Evolutionary conservation across 2,888 invertebrate genomes (phyloP).

Genomic region (Tuberolachnus salignus): DNA sequence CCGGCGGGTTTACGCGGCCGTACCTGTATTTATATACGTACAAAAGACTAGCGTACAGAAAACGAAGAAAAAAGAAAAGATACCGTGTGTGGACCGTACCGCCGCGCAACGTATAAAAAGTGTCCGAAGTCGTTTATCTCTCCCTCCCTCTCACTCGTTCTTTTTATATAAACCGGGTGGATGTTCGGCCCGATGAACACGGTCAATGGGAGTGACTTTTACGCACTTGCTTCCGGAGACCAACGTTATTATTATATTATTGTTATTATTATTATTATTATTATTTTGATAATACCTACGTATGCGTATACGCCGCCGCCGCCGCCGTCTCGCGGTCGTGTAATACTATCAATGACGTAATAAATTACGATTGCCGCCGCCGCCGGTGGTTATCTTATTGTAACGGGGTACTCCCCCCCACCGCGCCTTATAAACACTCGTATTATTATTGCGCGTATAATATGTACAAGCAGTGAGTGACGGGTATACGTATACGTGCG

Average conservation of each 20-base stretch:
- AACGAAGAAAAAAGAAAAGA: background rate
- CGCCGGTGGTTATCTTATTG: slow-evolving; percentile 1
- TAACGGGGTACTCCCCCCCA: slow-evolving; percentile 15
- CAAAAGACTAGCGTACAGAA: slow-evolving; percentile 10
- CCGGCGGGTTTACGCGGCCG: slow-evolving; percentile 9
- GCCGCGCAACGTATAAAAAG: slow-evolving; percentile 21
- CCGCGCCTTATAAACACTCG: background rate
- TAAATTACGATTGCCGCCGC: background rate
- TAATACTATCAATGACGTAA: background rate
- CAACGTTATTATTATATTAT: background rate
- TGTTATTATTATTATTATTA: too few species aligned
- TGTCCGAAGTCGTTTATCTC: background rate
- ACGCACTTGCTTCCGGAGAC: slow-evolving; percentile 49
- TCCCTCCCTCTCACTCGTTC: too few species aligned
- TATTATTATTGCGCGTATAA: too few species aligned
- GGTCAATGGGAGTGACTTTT: slow-evolving; percentile 17
- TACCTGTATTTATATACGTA: background rate
- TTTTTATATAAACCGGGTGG: slow-evolving; percentile 3
- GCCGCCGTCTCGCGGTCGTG: background rate
- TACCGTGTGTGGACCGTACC: background rate
- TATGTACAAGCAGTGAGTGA: too few species aligned
- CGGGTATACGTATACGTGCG: too few species aligned
- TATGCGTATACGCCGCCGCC: background rate
- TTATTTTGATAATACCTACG: too few species aligned
- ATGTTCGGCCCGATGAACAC: slow-evolving; percentile 54